Base-by-base conservation (phyloP, 1,140 invertebrate species). In the Anagrus nilaparvatae region DNA sequence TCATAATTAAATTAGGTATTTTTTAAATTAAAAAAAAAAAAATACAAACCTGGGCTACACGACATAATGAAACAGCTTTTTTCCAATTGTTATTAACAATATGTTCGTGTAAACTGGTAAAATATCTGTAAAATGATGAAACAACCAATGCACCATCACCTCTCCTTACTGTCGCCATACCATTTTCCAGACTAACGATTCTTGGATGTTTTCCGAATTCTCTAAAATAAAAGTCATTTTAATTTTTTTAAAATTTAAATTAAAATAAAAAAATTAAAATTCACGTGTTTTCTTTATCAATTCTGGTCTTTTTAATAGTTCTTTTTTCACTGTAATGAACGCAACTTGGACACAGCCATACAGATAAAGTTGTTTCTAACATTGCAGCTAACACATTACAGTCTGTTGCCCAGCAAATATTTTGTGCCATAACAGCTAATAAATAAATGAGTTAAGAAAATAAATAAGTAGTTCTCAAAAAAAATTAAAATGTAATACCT, bases 381-480 rank as follows among this genome's bases (percentile, higher is more conserved):
- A 94, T 77, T 2, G 82, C 84, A 18, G 83, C 84, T 44, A 95
- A 63, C 55, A 92, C 86, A 60, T 91, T 91, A 3, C 81, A 76
- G 42, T 80, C 77, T 38, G 79, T 79, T 52, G 89, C 87, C 87
- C 90, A 94, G 46, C 69, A 70, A 30, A 92, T 75, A 12, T 80
- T 79, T 23, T 84, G 77, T 3, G 90, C 77, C 75, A 90, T 87
- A 16, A 74, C 71, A 47, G 79, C 83, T 84, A 43, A 32, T 65
- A 59, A 47, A 8, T 45, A 47, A 39, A 23, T n/a, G 14, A 8
- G 14, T 5, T 31, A n/a, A 10, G 10, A 17, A 4, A 5, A 6
- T 31, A 9, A 8, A 7, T 31, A 32, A 16, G 16, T 17, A 18
- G 31, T 32, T 32, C 7, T 34, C 13, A 20, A 6, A 36, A 14